Evolutionary conservation across 2,797 vertebrate species (phyloP).

Genomic region (Onychomys arenicola): DNA sequence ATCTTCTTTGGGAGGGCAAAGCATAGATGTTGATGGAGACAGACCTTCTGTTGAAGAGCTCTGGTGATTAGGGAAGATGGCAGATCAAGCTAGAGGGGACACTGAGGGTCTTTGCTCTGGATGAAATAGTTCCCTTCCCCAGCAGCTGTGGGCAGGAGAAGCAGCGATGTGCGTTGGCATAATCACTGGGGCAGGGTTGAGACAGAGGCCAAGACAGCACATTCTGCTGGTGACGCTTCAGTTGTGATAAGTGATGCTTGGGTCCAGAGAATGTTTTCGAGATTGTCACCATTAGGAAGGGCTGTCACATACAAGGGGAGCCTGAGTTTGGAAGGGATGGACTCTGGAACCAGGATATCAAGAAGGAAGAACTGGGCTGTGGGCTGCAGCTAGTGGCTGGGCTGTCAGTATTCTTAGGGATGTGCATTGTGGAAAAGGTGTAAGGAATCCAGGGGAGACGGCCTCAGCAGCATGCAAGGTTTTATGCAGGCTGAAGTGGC

Average conservation of each 20-base stretch:
- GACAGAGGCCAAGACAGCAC: too few relatives aligned
- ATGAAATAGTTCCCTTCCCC: not conserved
- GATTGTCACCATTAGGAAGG: not conserved
- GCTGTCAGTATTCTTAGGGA: not conserved
- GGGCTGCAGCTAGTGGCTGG: not conserved
- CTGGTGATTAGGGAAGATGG: not conserved
- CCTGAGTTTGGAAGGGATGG: not conserved
- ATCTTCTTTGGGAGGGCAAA: not conserved
- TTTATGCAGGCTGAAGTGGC: too few relatives aligned
- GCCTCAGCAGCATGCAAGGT: too few relatives aligned
- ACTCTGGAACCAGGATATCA: not conserved
- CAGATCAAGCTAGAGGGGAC: not conserved
- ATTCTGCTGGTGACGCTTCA: not conserved
- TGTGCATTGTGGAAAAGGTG: accelerated
- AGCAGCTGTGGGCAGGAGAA: not conserved
- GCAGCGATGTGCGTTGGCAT: accelerated
- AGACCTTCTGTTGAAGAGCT: not conserved
- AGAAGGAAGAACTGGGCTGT: not conserved
- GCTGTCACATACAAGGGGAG: not conserved
- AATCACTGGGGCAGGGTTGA: not conserved
- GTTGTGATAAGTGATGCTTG: not conserved
- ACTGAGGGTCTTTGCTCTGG: not conserved
- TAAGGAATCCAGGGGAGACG: not conserved
- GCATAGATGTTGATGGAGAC: not conserved
- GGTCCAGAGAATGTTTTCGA: not conserved